These are phyloP conservation scores for Sitta carolinensis DNA, from an alignment of 2,797 vertebrate genomes.

Conservation along the genomic window DNA sequence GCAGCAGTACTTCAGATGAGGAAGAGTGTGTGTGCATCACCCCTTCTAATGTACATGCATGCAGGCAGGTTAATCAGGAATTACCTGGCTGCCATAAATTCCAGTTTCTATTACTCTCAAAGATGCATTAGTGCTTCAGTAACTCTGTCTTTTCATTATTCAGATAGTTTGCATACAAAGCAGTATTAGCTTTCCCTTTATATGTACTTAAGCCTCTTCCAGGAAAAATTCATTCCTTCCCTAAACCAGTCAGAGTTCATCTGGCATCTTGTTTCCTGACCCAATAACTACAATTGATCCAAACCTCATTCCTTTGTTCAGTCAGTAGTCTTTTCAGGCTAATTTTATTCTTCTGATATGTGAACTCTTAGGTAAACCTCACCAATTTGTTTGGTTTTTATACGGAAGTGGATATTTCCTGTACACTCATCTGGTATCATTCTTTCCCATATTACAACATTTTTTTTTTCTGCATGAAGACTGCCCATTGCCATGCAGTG, in stretches of 20 bases:
- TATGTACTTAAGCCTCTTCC: not conserved
- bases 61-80: slow-evolving; percentile 49
- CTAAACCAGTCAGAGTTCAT: not conserved
- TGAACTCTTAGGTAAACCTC: not conserved
- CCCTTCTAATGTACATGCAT: not conserved
- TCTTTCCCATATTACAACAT: not conserved
- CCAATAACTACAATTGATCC: not conserved
- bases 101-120: slow-evolving; percentile 12
- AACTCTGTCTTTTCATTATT: slow-evolving; percentile 8
- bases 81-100: slow-evolving; percentile 40
- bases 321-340: not conserved
- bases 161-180: not conserved
- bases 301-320: not conserved
- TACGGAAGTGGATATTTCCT: not conserved
- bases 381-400: not conserved
- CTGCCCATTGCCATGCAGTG: not conserved
- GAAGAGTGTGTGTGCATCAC: not conserved
- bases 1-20: not conserved
- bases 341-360: not conserved
- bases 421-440: not conserved
- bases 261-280: not conserved
- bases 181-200: not conserved
- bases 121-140: not conserved
- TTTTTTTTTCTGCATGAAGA: not conserved
- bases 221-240: not conserved